Evolutionary conservation across 2,888 invertebrate species (phyloP).

Genomic region (Ernsta delagoae): DNA sequence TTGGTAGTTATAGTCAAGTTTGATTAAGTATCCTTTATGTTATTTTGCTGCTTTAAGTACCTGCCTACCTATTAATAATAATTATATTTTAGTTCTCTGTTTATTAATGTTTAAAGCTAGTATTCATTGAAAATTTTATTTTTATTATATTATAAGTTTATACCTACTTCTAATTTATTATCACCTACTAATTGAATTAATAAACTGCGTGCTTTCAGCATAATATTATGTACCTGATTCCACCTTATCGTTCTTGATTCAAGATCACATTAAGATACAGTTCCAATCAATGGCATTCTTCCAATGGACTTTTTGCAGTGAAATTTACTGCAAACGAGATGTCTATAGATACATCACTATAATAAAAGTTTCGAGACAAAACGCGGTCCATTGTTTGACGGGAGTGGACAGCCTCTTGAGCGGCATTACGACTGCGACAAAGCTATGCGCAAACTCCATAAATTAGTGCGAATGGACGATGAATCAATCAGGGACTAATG

Average conservation of each 20-base stretch:
- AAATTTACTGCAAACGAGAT: slow-evolving; percentile 29
- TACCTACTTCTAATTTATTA: too few species aligned
- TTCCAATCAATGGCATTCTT: slow-evolving; percentile 12
- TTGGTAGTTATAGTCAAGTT: not conserved
- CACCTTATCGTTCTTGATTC: not conserved
- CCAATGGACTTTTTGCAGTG: slow-evolving; percentile 10
- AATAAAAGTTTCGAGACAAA: slow-evolving; percentile 58
- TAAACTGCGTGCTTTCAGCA: not conserved
- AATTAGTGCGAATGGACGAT: slow-evolving; percentile 73
- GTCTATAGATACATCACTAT: slow-evolving; percentile 25
- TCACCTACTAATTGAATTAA: not conserved
- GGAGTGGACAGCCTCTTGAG: slow-evolving; percentile 42
- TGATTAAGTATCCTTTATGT: not conserved
- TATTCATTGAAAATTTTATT: too few species aligned
- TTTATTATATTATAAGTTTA: too few species aligned
- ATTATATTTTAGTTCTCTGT: not conserved
- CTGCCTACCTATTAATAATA: not conserved
- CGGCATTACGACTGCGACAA: slow-evolving; percentile 61
- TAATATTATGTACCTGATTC: not conserved
- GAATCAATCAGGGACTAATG: slow-evolving; percentile 79
- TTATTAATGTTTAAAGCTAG: too few species aligned
- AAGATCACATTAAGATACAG: not conserved
- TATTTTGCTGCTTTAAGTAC: not conserved
- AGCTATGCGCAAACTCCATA: slow-evolving; percentile 70
- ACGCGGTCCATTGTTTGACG: slow-evolving; percentile 62